These are phyloP conservation scores for Podarcis muralis DNA, from an alignment of 2,113 vertebrate species.

Conservation along the genomic window DNA sequence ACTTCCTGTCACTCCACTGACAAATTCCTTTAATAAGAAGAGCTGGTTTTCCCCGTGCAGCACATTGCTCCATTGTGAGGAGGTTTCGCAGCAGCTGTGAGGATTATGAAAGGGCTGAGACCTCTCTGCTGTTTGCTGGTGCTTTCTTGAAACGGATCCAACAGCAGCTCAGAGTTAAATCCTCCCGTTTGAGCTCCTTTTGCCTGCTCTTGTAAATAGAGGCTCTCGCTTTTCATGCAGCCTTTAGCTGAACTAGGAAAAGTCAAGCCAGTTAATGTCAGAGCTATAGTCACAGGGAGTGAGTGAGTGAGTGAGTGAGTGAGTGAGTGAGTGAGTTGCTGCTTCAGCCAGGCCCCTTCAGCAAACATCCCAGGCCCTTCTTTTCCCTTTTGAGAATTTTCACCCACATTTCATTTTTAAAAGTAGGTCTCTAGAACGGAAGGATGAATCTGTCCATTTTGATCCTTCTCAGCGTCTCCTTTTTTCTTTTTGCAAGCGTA, in stretches of 20 bases:
- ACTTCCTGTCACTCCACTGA: neutral
- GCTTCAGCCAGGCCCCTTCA: too few relatives aligned
- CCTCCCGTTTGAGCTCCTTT: neutral
- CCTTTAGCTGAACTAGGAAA: constrained; percentile 28
- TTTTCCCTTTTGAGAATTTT: neutral
- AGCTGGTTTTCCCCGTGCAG: neutral
- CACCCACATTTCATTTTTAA: neutral
- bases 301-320: too few relatives aligned
- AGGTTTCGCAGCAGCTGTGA: constrained; percentile 12
- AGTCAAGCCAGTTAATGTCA: neutral
- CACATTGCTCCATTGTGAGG: constrained; percentile 10
- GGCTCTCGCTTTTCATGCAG: constrained; percentile 19
- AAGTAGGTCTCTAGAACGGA: neutral
- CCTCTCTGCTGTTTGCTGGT: neutral
- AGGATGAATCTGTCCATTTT: too few relatives aligned
- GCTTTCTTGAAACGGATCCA: constrained; percentile 3
- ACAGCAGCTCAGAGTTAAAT: neutral
- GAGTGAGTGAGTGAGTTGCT: neutral
- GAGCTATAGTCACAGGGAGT: neutral
- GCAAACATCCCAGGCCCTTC: neutral
- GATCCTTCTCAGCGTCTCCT: too few relatives aligned
- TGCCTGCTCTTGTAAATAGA: neutral
- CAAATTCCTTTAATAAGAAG: constrained; percentile 21
- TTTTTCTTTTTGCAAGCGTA: too few relatives aligned
- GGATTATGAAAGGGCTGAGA: neutral